Percentiles rank a stretch among this genome's conserved stretches.
phyloP scores from a whole-genome alignment of 1,140 invertebrate genomes.

The Drosophila setifemur region DNA sequence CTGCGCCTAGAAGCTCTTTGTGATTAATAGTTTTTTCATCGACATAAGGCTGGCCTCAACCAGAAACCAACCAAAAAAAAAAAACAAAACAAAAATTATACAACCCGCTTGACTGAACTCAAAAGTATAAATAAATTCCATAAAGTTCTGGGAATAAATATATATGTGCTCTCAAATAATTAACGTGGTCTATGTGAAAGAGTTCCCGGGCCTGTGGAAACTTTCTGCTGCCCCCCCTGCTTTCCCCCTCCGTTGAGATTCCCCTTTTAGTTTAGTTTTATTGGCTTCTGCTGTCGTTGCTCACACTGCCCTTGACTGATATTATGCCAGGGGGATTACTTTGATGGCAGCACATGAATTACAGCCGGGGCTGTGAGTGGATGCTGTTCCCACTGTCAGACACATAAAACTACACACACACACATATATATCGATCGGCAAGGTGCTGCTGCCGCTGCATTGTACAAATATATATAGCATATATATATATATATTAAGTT shows the following conservation, averaged over 20 bases:
- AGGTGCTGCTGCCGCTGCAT: conserved; percentile 14
- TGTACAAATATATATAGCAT: neutral
- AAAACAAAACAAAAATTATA: conserved; percentile 33
- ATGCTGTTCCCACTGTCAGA: conserved; percentile 1
- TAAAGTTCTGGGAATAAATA: conserved; percentile 11
- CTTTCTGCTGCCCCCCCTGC: conserved; percentile 5
- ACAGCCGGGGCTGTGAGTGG: conserved; percentile 20
- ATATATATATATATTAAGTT: conserved; percentile 21
- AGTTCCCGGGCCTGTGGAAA: conserved; percentile 8
- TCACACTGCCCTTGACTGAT: conserved; percentile 46
- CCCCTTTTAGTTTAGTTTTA: conserved; percentile 30
- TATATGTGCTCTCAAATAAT: conserved; percentile 25
- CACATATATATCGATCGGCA: conserved; percentile 18
- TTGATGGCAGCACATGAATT: conserved; percentile 55
- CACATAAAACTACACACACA: conserved; percentile 39
- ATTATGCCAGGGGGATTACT: conserved; percentile 56
- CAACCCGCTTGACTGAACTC: conserved; percentile 28
- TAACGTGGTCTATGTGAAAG: conserved; percentile 19
- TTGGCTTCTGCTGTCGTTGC: conserved; percentile 44
- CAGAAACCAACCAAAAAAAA: too few species aligned
- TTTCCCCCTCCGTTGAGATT: neutral
- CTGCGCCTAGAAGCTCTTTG: conserved; percentile 5
- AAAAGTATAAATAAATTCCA: conserved; percentile 43
- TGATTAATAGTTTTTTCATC: conserved; percentile 55
- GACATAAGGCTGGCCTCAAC: conserved; percentile 13